These are phyloP conservation scores for Hippopotamyrus pictus DNA, from an alignment of 2,797 vertebrate genomes.

Conservation along the genomic window DNA sequence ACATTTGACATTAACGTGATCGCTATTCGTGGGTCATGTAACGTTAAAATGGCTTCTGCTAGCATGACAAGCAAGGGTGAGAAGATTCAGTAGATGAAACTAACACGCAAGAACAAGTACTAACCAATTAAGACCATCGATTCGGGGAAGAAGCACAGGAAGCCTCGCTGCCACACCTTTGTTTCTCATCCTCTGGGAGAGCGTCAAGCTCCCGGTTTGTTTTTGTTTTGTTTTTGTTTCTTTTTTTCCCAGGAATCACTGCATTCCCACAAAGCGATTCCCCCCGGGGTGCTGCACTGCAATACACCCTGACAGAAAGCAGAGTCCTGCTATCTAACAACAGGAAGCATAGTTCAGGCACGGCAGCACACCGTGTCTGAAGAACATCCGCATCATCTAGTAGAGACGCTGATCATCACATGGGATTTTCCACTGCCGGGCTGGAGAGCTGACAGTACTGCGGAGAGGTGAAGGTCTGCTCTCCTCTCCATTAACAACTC, in stretches of 20 bases:
- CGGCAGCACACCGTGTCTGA: slow-evolving; percentile 38
- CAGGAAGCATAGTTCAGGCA: slow-evolving; percentile 58
- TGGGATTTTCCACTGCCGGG: slow-evolving; percentile 64
- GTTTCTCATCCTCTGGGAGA: slow-evolving; percentile 56
- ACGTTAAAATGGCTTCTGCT: background rate
- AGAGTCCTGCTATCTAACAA: slow-evolving; percentile 74
- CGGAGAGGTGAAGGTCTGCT: slow-evolving; percentile 36
- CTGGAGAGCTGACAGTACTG: slow-evolving; percentile 61
- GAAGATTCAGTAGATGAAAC: background rate
- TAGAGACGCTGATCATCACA: slow-evolving; percentile 50
- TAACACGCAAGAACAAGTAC: slow-evolving; percentile 59
- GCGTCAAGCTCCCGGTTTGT: slow-evolving; percentile 37
- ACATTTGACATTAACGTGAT: background rate
- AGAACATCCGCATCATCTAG: slow-evolving; percentile 37
- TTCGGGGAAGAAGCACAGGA: slow-evolving; percentile 31
- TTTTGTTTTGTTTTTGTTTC: slow-evolving; percentile 3
- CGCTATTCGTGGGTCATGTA: background rate
- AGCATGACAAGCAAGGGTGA: background rate
- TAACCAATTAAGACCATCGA: slow-evolving; percentile 79
- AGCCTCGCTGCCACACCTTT: slow-evolving; percentile 59
- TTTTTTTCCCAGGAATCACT: slow-evolving; percentile 51
- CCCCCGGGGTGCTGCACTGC: slow-evolving; percentile 61
- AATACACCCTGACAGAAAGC: slow-evolving; percentile 81
- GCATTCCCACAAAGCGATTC: slow-evolving; percentile 77
- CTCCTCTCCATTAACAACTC: slow-evolving; percentile 19